phyloP scores from a whole-genome alignment of 2,113 vertebrate genomes.

The Lethenteron camtschaticum region DNA sequence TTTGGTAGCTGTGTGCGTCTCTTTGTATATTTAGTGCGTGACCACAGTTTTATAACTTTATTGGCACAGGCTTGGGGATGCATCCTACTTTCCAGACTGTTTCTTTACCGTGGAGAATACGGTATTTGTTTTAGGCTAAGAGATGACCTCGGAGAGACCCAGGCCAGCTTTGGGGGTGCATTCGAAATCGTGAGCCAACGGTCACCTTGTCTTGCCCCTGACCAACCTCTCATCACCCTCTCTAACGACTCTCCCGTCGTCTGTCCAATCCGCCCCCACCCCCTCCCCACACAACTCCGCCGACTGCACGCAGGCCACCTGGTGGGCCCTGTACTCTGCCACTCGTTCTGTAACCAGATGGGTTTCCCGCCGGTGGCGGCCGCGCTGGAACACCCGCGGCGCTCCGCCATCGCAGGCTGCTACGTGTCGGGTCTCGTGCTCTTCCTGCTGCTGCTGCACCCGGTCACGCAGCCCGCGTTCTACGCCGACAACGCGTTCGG shows the following conservation, averaged over 20 bases:
- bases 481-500: constrained; percentile 23
- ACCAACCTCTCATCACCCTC: background rate
- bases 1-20: no score
- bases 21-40: no score
- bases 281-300: background rate
- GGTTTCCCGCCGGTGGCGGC: constrained; percentile 34
- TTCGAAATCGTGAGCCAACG: no score
- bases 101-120: no score
- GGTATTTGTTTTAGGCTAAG: no score
- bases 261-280: background rate
- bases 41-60: no score
- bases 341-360: constrained; percentile 81
- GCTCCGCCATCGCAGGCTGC: constrained; percentile 28
- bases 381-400: constrained; percentile 34
- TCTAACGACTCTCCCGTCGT: constrained; percentile 3
- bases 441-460: constrained; percentile 46
- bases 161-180: no score
- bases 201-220: no score
- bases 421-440: constrained; percentile 52
- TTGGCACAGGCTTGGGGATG: no score
- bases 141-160: no score
- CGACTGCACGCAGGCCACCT: constrained; percentile 35
- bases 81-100: no score
- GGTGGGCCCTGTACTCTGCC: constrained; percentile 58
- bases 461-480: constrained; percentile 29